Evolutionary conservation across 2,888 invertebrate species (phyloP), one percentile per base, ranked within the genome.

Genomic region (Bombylius major): DNA sequence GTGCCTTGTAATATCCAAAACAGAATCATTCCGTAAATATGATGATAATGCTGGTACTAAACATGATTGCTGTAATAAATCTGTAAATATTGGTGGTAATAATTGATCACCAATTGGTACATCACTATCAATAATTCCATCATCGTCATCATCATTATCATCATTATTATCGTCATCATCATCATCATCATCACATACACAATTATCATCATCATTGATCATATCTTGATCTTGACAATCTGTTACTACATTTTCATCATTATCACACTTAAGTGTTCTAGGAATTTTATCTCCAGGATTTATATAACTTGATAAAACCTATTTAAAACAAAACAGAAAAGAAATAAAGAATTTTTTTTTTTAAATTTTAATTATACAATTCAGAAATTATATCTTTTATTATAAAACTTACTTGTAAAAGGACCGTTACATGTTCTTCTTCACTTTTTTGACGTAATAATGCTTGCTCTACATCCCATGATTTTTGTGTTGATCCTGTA

Each of bases 391-490:
- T 23, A 1, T 23, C 23, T 23, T 23, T 23, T 46, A 14, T 5
- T 39, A 39, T 3, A 34, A 50, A 6, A 50, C 52, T 59, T 62
- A 81, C 82, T 74, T 84, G 81, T 47, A 91, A 70, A 53, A 91
- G 71, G 58, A 88, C 90, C 0, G 94, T 92, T 5, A 95, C 93
- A 70, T 95, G 93, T 67, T 94, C 92, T 70, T 97, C 96, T 74
- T 96, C 94, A 58, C 88, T 89, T 59, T 85, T 82, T 71, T 95
- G 94, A 12, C 92, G 79, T 60, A 90, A 75, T 53, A 96, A 75
- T n/a, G 94, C 93, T 69, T 93, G 92, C 68, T 96, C 95, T 45
- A 96, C 91, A 74, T 96, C 94, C 96, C 96, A 97, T 50, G 91
- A 91, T 71, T 94, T 94, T 61, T 90, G 88, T 12, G 93, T 96